phyloP scores from a whole-genome alignment of 2,888 invertebrate species.

The Aelia acuminata region DNA sequence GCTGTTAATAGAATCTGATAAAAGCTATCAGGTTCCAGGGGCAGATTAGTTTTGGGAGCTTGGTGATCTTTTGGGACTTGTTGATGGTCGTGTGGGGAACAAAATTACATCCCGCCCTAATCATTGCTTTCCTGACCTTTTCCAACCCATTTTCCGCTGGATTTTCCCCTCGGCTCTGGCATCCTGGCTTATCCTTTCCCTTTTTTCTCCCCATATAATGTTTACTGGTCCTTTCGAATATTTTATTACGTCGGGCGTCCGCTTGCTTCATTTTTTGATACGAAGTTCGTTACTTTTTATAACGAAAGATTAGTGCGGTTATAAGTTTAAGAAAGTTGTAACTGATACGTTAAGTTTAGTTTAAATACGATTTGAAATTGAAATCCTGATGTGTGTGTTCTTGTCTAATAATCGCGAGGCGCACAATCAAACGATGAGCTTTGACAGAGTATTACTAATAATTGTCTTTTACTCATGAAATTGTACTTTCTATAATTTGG shows the following conservation, averaged over 20 bases:
- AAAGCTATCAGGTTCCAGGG: background rate
- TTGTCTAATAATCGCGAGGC: no score
- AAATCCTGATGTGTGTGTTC: no score
- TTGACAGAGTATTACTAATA: no score
- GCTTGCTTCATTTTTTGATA: background rate
- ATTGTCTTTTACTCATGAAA: no score
- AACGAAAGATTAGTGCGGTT: no score
- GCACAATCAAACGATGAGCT: no score
- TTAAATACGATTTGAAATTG: no score
- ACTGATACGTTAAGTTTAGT: no score
- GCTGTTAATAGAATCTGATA: constrained; percentile 14
- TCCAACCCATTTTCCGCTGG: constrained; percentile 21
- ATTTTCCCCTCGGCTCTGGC: background rate
- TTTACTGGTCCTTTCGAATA: background rate
- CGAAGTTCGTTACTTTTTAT: background rate
- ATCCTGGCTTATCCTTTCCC: background rate
- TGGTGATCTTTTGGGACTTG: constrained; percentile 33
- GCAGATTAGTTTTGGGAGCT: constrained; percentile 19
- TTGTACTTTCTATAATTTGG: no score
- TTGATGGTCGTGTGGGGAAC: constrained; percentile 12
- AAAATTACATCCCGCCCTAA: background rate
- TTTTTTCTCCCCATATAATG: background rate
- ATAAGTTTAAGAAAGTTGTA: no score
- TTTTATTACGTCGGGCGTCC: background rate
- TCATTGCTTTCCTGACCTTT: background rate